Conservation (phyloP, 2,113 vertebrate genomes). For the Hippocampus abdominalis region DNA sequence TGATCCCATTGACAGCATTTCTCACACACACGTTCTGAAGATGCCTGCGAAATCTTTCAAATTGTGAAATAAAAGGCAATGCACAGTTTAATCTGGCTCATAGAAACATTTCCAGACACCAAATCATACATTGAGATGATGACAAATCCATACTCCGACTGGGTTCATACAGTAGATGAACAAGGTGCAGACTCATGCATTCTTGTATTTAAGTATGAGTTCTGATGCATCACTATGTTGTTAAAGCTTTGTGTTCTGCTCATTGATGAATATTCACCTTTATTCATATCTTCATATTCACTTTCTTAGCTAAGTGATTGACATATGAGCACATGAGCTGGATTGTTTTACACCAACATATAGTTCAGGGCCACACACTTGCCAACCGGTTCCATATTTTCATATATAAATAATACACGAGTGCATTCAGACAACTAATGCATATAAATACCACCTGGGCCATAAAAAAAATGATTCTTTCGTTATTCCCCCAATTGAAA, state of each 20-base stretch:
- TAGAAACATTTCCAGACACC: background rate
- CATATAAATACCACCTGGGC: too few relatives aligned
- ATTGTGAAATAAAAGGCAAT: background rate
- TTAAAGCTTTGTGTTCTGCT: background rate
- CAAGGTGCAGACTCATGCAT: background rate
- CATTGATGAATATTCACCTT: background rate
- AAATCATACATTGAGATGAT: background rate
- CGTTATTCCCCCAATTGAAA: background rate
- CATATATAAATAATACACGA: background rate
- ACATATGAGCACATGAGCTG: background rate
- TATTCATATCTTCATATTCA: background rate
- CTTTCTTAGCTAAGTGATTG: background rate
- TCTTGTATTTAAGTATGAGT: background rate
- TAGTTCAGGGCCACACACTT: background rate
- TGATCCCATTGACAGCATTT: too few relatives aligned
- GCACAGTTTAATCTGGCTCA: background rate
- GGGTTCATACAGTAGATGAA: background rate
- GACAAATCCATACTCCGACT: background rate
- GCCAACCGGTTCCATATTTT: background rate
- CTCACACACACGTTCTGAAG: background rate
- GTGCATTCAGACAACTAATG: background rate
- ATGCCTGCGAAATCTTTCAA: background rate
- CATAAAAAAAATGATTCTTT: background rate
- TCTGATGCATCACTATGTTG: background rate
- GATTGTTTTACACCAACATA: background rate